Conservation (phyloP, 2,888 invertebrate genomes). For the Scaptomyza caliginosa region DNA sequence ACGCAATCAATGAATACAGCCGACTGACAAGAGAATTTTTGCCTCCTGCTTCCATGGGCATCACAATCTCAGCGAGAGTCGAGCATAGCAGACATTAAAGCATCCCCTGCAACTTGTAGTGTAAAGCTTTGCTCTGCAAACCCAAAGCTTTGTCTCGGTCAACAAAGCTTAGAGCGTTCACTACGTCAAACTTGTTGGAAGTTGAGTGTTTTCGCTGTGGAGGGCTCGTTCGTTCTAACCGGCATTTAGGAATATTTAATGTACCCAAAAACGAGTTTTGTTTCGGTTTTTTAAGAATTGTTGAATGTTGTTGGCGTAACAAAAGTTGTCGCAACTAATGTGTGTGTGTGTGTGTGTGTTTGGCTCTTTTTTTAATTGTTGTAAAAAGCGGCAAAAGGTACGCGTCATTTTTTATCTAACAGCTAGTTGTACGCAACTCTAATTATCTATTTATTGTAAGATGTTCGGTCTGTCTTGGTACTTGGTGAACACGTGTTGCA, state of each 20-base stretch:
- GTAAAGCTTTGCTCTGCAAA: conserved; percentile 21
- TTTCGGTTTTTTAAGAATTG: conserved; percentile 36
- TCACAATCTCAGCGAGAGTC: conserved; percentile 58
- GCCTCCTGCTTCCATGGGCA: conserved; percentile 34
- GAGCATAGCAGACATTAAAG: conserved; percentile 15
- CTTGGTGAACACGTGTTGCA: conserved; percentile 16
- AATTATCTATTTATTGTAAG: conserved; percentile 41
- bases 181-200: conserved; percentile 58
- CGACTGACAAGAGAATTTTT: conserved; percentile 58
- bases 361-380: conserved; percentile 47
- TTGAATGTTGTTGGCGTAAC: conserved; percentile 38
- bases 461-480: conserved; percentile 1
- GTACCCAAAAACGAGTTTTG: conserved; percentile 58
- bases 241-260: conserved; percentile 63
- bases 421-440: conserved; percentile 47
- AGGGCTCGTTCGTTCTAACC: conserved; percentile 70
- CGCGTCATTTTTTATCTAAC: conserved; percentile 54
- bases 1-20: conserved; percentile 61
- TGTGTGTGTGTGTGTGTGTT: conserved; percentile 10
- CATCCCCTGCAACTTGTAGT: conserved; percentile 33
- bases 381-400: conserved; percentile 39
- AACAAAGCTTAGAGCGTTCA: conserved; percentile 38
- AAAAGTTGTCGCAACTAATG: conserved; percentile 30
- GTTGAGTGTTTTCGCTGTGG: conserved; percentile 14
- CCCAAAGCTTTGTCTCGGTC: conserved; percentile 11